Conservation (phyloP, 1,140 invertebrate species). For the Drosophila yakuba region DNA sequence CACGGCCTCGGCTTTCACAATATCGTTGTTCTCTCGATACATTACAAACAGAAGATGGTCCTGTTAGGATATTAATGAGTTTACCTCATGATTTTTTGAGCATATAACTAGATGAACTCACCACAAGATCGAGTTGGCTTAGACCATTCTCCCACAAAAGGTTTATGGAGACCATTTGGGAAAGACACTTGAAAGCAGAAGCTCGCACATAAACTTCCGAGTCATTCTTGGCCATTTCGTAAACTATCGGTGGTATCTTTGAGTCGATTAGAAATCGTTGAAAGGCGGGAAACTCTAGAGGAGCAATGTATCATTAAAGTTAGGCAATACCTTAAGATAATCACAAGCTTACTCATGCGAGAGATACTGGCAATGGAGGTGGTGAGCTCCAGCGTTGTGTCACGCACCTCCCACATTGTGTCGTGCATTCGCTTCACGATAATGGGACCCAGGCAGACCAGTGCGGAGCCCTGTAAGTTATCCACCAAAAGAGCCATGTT, state of each 20-base stretch:
- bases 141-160: conserved; percentile 88
- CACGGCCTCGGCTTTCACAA: conserved; percentile 90
- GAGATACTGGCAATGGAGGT: conserved; percentile 89
- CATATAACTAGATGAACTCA: conserved; percentile 76
- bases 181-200: conserved; percentile 89
- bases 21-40: conserved; percentile 89
- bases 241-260: conserved; percentile 87
- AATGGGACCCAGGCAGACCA: conserved; percentile 88
- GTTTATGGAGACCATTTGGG: conserved; percentile 88
- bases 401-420: conserved; percentile 90
- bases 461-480: conserved; percentile 87
- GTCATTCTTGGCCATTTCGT: conserved; percentile 88
- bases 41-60: conserved; percentile 87
- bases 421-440: conserved; percentile 90
- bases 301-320: not conserved
- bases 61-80: conserved; percentile 84
- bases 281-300: conserved; percentile 91
- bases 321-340: conserved; percentile 7
- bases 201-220: conserved; percentile 90
- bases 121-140: conserved; percentile 87
- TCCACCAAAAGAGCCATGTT: conserved; percentile 90
- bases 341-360: conserved; percentile 87
- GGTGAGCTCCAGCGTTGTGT: conserved; percentile 90
- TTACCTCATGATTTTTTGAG: not conserved
- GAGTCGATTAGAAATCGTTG: conserved; percentile 89